Evolutionary conservation across 2,888 invertebrate species (phyloP), one percentile per base, ranked within the genome.

Genomic region (Baronia brevicornis): DNA sequence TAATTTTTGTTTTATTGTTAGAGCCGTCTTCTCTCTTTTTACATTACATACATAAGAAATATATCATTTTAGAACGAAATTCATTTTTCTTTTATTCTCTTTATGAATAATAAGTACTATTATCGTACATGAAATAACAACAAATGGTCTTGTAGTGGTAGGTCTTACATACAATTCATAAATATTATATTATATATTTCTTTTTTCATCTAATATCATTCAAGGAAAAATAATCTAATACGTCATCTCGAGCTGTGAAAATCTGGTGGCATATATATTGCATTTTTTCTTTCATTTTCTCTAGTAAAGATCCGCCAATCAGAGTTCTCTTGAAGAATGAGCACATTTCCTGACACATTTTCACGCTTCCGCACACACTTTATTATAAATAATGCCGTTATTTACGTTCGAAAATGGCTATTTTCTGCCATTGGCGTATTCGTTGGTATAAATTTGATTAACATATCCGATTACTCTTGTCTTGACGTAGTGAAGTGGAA

Each of bases 271-370:
- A 39, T 33, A 17, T 18, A 42, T 31, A 39, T 38, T 37, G 30
- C 21, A 22, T 22, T 27, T 36, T 36, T 31, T 33, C 29, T 21
- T 30, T 37, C 52, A 52, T 46, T 31, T 44, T 46, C 43, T 44
- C 50, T 52, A 58, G 55, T 51, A 41, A 49, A 44, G 39, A 53
- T 58, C 56, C 65, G 59, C 65, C 71, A 68, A 71, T 66, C 65
- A 59, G 51, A 42, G 42, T 48, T 46, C 55, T 57, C 39, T 54
- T 66, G 62, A 71, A 67, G 58, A 66, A 71, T 72, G 56, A 60
- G 54, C 49, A 53, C 59, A 71, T 77, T 80, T 78, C 74, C 74
- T 53, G 54, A 53, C 58, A 54, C 68, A 57, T 60, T 62, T 53
- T 52, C 51, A 46, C 51, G 54, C 60, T 70, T 77, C 71, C 70